Evolutionary conservation across 2,888 invertebrate genomes (phyloP).

Genomic region (Nymphalis c-album): DNA sequence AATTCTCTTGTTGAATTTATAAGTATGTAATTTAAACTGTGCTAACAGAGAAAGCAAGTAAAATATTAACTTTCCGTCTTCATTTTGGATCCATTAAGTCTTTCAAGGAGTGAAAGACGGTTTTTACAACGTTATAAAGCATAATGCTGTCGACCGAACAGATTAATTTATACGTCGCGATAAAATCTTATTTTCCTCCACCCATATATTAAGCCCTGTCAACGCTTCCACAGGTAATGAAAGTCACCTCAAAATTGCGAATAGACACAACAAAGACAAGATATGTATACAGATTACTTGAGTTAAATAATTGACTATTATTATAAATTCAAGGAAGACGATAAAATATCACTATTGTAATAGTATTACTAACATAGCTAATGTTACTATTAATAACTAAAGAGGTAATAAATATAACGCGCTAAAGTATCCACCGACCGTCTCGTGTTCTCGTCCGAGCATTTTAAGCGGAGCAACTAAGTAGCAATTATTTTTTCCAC

Average conservation of each 20-base stretch:
- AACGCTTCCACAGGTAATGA: constrained; percentile 21
- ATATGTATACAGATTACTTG: neutral
- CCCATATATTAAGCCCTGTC: constrained; percentile 33
- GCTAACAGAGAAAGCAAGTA: constrained; percentile 23
- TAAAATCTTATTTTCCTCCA: constrained; percentile 34
- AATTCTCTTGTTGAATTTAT: constrained; percentile 18
- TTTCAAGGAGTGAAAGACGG: constrained; percentile 32
- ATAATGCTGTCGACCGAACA: constrained; percentile 30
- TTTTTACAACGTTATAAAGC: constrained; percentile 38
- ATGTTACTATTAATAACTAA: neutral
- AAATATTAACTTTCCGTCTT: constrained; percentile 25
- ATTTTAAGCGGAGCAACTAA: constrained; percentile 18
- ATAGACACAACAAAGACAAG: neutral
- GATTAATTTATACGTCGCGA: constrained; percentile 39
- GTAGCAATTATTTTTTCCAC: constrained; percentile 29
- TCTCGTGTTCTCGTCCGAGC: constrained; percentile 1
- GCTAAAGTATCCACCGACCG: neutral
- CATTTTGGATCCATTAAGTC: constrained; percentile 30
- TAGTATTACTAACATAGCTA: no score
- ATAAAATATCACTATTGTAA: neutral
- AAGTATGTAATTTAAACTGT: neutral
- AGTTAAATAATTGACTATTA: neutral
- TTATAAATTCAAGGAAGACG: neutral
- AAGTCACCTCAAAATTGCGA: constrained; percentile 19
- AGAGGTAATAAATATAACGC: neutral